phyloP scores from a whole-genome alignment of 2,113 vertebrate genomes.

The Onychorhynchus coronatus region DNA sequence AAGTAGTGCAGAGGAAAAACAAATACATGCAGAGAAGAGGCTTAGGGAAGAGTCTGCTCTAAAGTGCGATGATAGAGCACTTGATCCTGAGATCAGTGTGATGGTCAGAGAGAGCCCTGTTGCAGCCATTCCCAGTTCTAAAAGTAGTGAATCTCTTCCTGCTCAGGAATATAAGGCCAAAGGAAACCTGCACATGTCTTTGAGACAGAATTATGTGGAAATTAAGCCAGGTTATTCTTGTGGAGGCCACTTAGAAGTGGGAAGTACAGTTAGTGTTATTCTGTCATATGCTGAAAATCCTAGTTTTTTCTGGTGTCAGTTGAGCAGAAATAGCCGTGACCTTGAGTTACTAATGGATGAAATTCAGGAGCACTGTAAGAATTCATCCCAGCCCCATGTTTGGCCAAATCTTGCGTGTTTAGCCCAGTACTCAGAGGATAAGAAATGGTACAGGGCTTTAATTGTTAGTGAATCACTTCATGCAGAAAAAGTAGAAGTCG shows the following conservation, averaged over 20 bases:
- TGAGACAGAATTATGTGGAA: conserved; percentile 12
- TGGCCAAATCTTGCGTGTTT: conserved; percentile 76
- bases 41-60: background rate
- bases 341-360: conserved; percentile 81
- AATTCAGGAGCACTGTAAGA: conserved; percentile 83
- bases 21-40: background rate
- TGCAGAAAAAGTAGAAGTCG: conserved; percentile 75
- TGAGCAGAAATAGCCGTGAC: conserved; percentile 62
- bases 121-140: background rate
- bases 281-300: conserved; percentile 83
- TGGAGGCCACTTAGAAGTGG: conserved; percentile 75
- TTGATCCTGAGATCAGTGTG: background rate
- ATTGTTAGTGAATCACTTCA: conserved; percentile 64
- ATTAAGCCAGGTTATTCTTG: background rate
- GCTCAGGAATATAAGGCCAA: background rate
- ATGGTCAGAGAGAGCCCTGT: background rate
- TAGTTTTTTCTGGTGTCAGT: conserved; percentile 92
- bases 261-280: conserved; percentile 82
- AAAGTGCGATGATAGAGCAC: background rate
- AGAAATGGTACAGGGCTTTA: conserved; percentile 88
- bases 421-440: conserved; percentile 77
- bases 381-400: conserved; percentile 55
- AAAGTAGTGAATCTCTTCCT: background rate
- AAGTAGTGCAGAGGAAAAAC: background rate
- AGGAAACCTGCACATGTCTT: background rate